Evolutionary conservation across 2,888 invertebrate species (phyloP), one percentile per base, ranked within the genome.

Genomic region (Lepidochitona cinerea): DNA sequence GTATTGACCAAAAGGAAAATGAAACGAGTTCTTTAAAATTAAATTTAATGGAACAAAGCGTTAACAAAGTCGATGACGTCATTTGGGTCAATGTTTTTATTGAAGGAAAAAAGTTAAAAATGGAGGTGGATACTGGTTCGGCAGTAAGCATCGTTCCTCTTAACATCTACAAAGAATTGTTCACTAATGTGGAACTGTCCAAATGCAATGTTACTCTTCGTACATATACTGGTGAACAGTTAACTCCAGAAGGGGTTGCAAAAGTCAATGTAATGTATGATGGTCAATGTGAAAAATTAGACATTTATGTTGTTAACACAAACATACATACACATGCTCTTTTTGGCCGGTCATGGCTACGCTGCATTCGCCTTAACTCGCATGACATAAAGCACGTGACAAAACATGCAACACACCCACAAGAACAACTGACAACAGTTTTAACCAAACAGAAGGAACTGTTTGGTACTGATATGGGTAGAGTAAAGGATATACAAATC

Each of bases 101-200:
- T 37, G 37, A 66, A 3, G 66, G 37, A 9, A 35, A 66, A 26
- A 18, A 66, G 7, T 2, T 75, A 0, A 72, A 71, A 12, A 80
- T 77, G 79, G 80, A 81, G 71, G 32, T 81, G 4, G 80, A 79
- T 41, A 59, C 70, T 35, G 70, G 54, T 36, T 70, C 70, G 0
- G 70, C 54, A 23, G 37, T 54, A 1, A 36, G 36, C 35, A 66
- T 66, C 36, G 26, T 66, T 5, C n/a, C 66, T 35, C 26, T n/a
- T 18, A 1, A 37, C 26, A 26, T 12, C 18, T 66, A 33, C 18
- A 37, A 33, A 14, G n/a, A 33, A 12, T 14, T 32, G 66, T 32
- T 33, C 3, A 14, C 14, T 4, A 14, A 66, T 66, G 6, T 12
- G 3, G 18, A 18, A 23, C 36, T 33, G 36, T 37, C 2, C 18